Evolutionary conservation across 2,113 vertebrate species (phyloP).

Genomic region (Chauna torquata): DNA sequence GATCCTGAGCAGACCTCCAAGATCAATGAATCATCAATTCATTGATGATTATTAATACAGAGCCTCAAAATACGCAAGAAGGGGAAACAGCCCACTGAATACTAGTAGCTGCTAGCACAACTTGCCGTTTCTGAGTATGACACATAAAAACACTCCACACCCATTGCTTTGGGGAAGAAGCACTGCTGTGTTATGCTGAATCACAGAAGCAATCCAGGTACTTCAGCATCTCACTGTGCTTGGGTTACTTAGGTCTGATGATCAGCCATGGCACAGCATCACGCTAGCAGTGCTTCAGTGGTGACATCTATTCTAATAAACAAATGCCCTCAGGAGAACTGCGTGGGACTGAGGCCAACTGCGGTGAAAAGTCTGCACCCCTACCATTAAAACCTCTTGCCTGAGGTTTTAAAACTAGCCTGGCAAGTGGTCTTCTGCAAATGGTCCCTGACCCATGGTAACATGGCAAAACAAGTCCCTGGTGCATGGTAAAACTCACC

Average conservation of each 20-base stretch:
- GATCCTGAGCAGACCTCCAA: neutral
- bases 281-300: neutral
- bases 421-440: neutral
- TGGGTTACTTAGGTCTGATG: neutral
- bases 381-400: neutral
- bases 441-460: neutral
- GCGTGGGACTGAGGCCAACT: neutral
- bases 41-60: neutral
- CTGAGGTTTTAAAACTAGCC: neutral
- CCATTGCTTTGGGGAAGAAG: neutral
- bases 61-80: neutral
- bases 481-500: neutral
- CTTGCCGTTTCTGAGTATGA: neutral
- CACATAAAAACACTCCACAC: neutral
- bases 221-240: neutral
- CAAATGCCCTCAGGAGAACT: neutral
- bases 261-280: neutral
- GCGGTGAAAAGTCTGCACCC: neutral
- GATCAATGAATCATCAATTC: neutral
- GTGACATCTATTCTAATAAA: neutral
- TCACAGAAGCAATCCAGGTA: neutral
- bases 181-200: fast-evolving
- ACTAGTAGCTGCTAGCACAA: neutral
- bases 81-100: neutral
- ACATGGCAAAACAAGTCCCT: neutral